These are phyloP conservation scores for Catotricha subobsoleta DNA, from an alignment of 2,888 invertebrate genomes.

Conservation along the genomic window DNA sequence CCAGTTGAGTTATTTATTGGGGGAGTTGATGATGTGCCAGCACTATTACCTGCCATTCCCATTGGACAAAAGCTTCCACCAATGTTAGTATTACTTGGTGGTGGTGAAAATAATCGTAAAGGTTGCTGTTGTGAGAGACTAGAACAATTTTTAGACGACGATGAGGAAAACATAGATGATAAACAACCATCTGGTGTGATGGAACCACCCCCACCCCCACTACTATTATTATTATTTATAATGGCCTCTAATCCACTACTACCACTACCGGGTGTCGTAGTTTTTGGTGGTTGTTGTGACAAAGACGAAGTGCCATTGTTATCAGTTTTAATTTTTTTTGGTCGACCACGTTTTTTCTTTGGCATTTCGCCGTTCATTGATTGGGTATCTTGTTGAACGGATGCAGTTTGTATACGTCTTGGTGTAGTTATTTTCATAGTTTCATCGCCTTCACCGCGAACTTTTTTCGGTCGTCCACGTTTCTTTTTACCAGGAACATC, in stretches of 20 bases:
- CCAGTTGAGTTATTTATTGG: background rate
- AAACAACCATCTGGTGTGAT: too few species aligned
- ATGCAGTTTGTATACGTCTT: slow-evolving; percentile 8
- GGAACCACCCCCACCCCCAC: slow-evolving; percentile 7
- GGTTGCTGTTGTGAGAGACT: slow-evolving; percentile 15
- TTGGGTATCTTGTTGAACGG: background rate
- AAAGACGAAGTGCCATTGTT: slow-evolving; percentile 1
- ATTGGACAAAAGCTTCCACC: slow-evolving; percentile 11
- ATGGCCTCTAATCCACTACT: background rate
- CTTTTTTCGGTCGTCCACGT: slow-evolving; percentile 76
- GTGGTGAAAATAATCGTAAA: slow-evolving; percentile 19
- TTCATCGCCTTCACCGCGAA: slow-evolving; percentile 42
- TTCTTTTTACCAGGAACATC: slow-evolving; percentile 62
- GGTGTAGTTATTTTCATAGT: slow-evolving; percentile 9
- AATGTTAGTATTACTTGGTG: slow-evolving; percentile 8
- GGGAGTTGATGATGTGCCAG: background rate
- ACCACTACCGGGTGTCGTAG: slow-evolving; percentile 7
- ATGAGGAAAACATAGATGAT: too few species aligned
- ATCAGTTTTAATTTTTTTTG: slow-evolving; percentile 59
- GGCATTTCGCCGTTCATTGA: slow-evolving; percentile 32
- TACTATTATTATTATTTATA: slow-evolving; percentile 1
- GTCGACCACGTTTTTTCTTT: slow-evolving; percentile 75
- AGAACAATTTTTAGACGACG: slow-evolving; percentile 1
- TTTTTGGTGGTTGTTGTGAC: slow-evolving; percentile 12
- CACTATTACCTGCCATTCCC: slow-evolving; percentile 7